Base-by-base conservation (phyloP, 2,113 vertebrate genomes). In the Psittacus erithacus region DNA sequence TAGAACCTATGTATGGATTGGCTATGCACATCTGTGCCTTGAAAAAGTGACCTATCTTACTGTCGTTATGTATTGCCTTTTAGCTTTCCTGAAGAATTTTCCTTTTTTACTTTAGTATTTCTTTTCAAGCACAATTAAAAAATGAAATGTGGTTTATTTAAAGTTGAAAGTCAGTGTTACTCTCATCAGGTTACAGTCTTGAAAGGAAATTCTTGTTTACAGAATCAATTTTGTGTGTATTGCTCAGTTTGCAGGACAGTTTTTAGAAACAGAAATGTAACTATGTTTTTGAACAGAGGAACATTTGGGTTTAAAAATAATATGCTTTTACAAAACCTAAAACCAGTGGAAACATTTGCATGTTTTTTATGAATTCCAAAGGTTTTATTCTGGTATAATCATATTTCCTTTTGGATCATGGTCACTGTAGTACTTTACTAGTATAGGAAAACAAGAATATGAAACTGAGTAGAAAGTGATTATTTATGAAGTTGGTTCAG, bases 371-470 rank as follows among this genome's bases (percentile, higher is more conserved):
- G 59, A 82, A 76, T 93, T 80, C 74, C 59, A 38, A 31, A 65
- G n/a, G 23, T 76, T 95, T 92, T 64, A 41, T 96, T 95, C 85
- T 75, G 50, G 43, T 94, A 74, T 71, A 95, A 87, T 90, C 13
- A 3, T 94, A 88, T 93, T 96, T 94, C 55, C 70, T 69, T 77
- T 80, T 70, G 78, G 65, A 82, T 49, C 62, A 68, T 65, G 27
- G 8, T 91, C 33, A n/a, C 31, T 77, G 17, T 50, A 73, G 17
- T 50, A 25, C 39, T 92, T 67, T 25, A 53, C 20, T 79, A 44
- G 52, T 87, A 27, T 44, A 65, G 29, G 31, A 75, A 76, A 96
- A 80, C 47, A 87, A 89, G 62, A 79, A 16, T 69, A 73, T 76
- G 38, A 79, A 92, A 67, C 25, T 2, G 2, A 91, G 39, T 79